Base-by-base conservation (phyloP, 1,140 invertebrate species). In the Panagrolaimus sp. region DNA sequence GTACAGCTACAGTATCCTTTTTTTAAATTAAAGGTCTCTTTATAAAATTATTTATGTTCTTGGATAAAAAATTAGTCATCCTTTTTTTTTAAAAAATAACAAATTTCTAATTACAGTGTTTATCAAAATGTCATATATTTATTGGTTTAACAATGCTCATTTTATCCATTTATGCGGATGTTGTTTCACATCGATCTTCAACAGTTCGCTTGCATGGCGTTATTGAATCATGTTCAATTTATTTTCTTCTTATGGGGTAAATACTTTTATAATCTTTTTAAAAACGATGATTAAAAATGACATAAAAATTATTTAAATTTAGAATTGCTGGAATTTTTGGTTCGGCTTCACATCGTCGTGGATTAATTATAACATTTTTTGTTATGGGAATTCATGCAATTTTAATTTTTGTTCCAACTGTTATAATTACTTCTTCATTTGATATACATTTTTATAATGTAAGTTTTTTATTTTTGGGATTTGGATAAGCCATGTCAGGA, bases 401-500 rank as follows among this genome's bases (percentile, higher is more conserved):
- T 43, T 52, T 78, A 38, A 71, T 78, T 55, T 78, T 78, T 44
- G 76, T 75, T 15, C 77, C 77, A 15, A 65, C 69, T 17, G 71
- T 79, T n/a, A 79, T 78, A 6, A 78, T 80, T 32, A 63, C 67
- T 28, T 74, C 75, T 43, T 68, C 67, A n/a, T 79, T 78, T 65
- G 77, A 79, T 63, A 79, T 78, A 73, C 77, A 78, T 68, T 78
- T 78, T 62, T 79, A 79, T 67, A 71, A 78, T 69, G 76, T 78
- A 67, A 43, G 24, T 71, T 43, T 64, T 3, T 15, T 1, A 17
- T 28, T 4, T 24, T 14, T 32, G 2, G 32, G 32, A 38, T 7
- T 38, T 38, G 32, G 2, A 2, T 38, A 38, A 38, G 7, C 9
- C 10, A 10, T 65, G 10, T 65, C 8, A 70, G 21, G 14, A 15